These are phyloP conservation scores for Melopsittacus undulatus DNA, from an alignment of 2,797 vertebrate species.

Conservation along the genomic window DNA sequence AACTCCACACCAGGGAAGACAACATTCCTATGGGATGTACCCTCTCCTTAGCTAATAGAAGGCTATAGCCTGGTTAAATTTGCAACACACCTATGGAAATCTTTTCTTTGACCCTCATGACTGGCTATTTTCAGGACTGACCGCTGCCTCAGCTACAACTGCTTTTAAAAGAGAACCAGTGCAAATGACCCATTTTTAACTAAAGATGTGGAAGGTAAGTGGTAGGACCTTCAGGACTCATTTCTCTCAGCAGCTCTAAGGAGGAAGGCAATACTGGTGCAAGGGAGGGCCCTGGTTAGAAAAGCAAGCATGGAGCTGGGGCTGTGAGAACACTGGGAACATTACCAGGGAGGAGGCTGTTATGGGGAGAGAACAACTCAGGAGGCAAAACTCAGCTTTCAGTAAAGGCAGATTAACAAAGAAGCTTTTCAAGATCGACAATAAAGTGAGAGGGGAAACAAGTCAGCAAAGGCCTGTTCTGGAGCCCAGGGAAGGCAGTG, in stretches of 20 bases:
- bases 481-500: background rate
- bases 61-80: background rate
- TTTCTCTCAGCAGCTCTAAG: background rate
- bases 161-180: background rate
- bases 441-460: background rate
- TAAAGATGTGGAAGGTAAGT: background rate
- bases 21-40: background rate
- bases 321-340: background rate
- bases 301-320: rapidly evolving
- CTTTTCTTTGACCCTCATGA: background rate
- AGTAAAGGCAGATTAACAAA: background rate
- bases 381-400: background rate
- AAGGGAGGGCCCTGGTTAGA: background rate
- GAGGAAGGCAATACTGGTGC: background rate
- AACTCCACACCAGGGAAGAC: background rate
- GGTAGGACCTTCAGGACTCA: background rate
- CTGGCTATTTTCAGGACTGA: background rate
- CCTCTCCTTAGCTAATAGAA: background rate
- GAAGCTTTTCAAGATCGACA: background rate
- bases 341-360: background rate
- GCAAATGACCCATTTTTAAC: background rate
- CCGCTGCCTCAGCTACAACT: background rate
- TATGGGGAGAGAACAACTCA: background rate
- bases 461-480: background rate
- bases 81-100: background rate